These are phyloP conservation scores for Clarias pachynema DNA, from an alignment of 2,797 vertebrate genomes.

Conservation along the genomic window DNA sequence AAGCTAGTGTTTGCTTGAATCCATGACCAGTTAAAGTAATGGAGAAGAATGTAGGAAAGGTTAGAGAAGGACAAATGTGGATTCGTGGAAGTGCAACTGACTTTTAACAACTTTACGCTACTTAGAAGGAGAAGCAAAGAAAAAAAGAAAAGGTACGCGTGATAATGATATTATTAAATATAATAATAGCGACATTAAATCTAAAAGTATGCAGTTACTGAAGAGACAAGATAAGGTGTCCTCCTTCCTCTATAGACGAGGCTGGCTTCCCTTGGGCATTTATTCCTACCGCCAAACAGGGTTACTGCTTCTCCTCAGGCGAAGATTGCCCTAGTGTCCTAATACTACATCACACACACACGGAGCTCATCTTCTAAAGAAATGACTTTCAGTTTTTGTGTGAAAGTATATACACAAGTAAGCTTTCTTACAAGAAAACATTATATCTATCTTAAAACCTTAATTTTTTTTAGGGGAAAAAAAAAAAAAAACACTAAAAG, in stretches of 20 bases:
- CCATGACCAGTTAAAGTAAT: background rate
- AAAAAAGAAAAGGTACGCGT: slow-evolving; percentile 21
- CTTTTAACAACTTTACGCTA: slow-evolving; percentile 61
- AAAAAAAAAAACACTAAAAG: too few relatives aligned
- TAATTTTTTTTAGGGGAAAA: too few relatives aligned
- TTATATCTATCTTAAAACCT: background rate
- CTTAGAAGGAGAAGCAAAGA: slow-evolving; percentile 55
- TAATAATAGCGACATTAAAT: slow-evolving; percentile 61
- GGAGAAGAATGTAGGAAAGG: background rate
- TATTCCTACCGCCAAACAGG: slow-evolving; percentile 57
- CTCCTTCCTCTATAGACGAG: slow-evolving; percentile 59
- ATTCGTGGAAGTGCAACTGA: slow-evolving; percentile 56
- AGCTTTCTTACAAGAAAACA: slow-evolving; percentile 4
- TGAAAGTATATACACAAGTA: slow-evolving; percentile 11
- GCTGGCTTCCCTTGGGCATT: slow-evolving; percentile 53
- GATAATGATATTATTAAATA: slow-evolving; percentile 51
- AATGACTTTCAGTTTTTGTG: slow-evolving; percentile 30
- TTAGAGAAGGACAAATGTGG: slow-evolving; percentile 39
- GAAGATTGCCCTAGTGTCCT: slow-evolving; percentile 60
- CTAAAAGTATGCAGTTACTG: slow-evolving; percentile 60
- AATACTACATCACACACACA: slow-evolving; percentile 42
- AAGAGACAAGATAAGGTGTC: slow-evolving; percentile 59
- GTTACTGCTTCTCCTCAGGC: slow-evolving; percentile 60
- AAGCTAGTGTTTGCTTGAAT: background rate
- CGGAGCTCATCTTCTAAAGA: slow-evolving; percentile 6